Conservation (phyloP, 2,888 invertebrate species). For the Agonopterix subpropinquella region DNA sequence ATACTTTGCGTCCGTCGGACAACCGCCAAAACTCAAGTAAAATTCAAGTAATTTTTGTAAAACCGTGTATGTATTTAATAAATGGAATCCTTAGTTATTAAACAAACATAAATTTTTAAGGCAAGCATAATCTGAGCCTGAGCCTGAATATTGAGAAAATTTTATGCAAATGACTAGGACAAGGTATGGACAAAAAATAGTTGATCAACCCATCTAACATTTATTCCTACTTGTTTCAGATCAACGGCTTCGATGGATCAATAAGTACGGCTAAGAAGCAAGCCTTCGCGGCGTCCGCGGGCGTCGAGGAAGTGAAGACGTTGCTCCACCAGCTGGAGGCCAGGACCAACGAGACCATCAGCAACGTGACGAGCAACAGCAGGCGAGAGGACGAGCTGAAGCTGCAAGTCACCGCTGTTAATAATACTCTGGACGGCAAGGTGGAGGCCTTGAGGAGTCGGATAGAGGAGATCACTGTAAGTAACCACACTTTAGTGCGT, state of each 20-base stretch:
- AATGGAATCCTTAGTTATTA: too few species aligned
- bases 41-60: too few species aligned
- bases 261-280: slow-evolving; percentile 55
- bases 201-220: too few species aligned
- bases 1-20: too few species aligned
- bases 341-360: slow-evolving; percentile 54
- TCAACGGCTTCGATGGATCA: slow-evolving; percentile 64
- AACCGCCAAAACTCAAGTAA: too few species aligned
- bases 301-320: slow-evolving; percentile 55
- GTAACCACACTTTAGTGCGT: slow-evolving; percentile 15
- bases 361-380: slow-evolving; percentile 41
- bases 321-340: slow-evolving; percentile 48
- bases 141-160: too few species aligned
- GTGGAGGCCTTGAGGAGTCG: slow-evolving; percentile 45
- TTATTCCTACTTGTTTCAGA: slow-evolving; percentile 37
- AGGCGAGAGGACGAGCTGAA: slow-evolving; percentile 43
- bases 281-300: slow-evolving; percentile 50
- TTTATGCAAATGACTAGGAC: too few species aligned
- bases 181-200: too few species aligned
- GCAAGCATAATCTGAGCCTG: too few species aligned
- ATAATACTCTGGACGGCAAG: slow-evolving; percentile 43
- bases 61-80: too few species aligned
- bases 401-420: slow-evolving; percentile 36
- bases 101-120: too few species aligned
- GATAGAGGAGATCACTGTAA: slow-evolving; percentile 52